Evolutionary conservation across 2,113 vertebrate species (phyloP).

Genomic region (Anser brachyrhynchus): DNA sequence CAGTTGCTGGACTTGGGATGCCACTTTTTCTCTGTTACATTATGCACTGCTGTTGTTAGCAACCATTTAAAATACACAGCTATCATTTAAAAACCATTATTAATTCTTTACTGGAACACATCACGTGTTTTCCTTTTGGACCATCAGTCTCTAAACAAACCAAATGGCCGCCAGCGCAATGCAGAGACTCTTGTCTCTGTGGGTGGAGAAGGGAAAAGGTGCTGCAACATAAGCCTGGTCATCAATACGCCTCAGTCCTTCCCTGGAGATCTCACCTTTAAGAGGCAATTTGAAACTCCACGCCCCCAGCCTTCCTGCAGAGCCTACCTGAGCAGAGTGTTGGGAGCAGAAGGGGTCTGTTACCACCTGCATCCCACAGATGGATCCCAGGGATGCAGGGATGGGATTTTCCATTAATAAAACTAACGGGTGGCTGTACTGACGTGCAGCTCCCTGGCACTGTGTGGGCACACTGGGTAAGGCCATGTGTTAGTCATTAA

Average conservation of each 20-base stretch:
- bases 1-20: not conserved
- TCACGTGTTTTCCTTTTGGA: not conserved
- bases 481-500: not conserved
- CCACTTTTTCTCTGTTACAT: not conserved
- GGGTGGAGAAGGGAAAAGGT: not conserved
- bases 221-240: not conserved
- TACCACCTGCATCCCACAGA: not conserved
- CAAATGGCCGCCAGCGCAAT: not conserved
- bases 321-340: not conserved
- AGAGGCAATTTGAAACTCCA: not conserved
- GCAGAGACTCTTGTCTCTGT: not conserved
- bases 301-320: not conserved
- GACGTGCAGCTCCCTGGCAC: not conserved
- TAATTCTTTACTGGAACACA: not conserved
- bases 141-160: not conserved
- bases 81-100: not conserved
- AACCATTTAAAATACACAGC: not conserved
- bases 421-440: not conserved
- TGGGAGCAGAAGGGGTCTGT: not conserved
- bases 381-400: not conserved
- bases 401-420: not conserved
- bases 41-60: not conserved
- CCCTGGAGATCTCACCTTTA: not conserved
- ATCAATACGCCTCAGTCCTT: not conserved
- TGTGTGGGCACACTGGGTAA: not conserved